phyloP scores from a whole-genome alignment of 2,888 invertebrate genomes.

The Tenodera sinensis region DNA sequence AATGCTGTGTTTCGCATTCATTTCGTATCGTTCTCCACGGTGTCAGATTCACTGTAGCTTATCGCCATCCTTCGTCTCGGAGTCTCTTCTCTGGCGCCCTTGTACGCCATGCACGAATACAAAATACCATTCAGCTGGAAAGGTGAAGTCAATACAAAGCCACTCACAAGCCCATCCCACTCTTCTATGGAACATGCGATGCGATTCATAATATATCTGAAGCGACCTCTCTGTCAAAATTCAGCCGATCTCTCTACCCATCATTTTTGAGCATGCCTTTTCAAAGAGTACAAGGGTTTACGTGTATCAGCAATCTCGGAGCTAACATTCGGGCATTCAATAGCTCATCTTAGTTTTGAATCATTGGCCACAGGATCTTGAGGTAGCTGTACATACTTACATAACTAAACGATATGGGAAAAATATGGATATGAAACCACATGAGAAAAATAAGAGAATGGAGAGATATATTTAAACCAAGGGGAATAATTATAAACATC shows the following conservation, averaged over 20 bases:
- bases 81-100: neutral
- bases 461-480: too few relatives aligned
- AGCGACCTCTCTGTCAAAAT: neutral
- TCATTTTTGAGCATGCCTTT: too few relatives aligned
- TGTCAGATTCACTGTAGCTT: constrained; percentile 9
- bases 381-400: too few relatives aligned
- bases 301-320: too few relatives aligned
- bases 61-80: neutral
- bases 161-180: neutral
- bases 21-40: neutral
- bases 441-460: too few relatives aligned
- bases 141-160: neutral
- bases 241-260: neutral
- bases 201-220: neutral
- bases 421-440: too few relatives aligned
- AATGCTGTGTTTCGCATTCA: neutral
- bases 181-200: neutral
- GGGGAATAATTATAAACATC: too few relatives aligned
- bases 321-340: too few relatives aligned
- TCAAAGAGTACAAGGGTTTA: too few relatives aligned
- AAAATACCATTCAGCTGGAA: neutral
- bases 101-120: neutral
- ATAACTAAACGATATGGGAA: too few relatives aligned
- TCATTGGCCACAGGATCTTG: too few relatives aligned
- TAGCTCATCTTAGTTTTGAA: too few relatives aligned